Conservation (phyloP, 2,888 invertebrate species). For the Cancer borealis region DNA sequence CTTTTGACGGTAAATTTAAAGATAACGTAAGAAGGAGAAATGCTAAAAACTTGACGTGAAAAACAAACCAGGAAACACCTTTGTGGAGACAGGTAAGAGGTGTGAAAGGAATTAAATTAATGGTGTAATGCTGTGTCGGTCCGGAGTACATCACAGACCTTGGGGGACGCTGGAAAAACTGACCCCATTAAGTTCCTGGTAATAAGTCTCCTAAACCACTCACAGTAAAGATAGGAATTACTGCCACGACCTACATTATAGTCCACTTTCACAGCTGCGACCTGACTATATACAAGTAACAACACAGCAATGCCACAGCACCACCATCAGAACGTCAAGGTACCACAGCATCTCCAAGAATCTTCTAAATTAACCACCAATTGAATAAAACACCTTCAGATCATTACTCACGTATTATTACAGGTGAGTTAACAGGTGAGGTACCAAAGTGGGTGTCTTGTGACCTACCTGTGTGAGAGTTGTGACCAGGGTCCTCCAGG, state of each 20-base stretch:
- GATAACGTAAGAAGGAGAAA: background rate
- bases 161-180: background rate
- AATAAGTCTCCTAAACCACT: constrained; percentile 11
- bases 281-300: background rate
- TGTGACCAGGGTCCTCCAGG: constrained; percentile 68
- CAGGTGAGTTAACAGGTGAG: constrained; percentile 22
- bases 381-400: background rate
- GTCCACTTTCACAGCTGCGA: constrained; percentile 22
- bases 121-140: background rate
- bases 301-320: background rate
- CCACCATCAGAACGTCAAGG: background rate
- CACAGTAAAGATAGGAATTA: background rate
- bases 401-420: background rate
- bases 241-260: background rate
- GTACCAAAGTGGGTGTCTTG: background rate
- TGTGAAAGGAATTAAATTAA: background rate
- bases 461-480: constrained; percentile 64
- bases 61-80: background rate
- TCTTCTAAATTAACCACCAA: background rate
- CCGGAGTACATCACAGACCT: background rate
- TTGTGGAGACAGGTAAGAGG: background rate
- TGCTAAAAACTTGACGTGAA: background rate
- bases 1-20: background rate
- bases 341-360: background rate
- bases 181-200: background rate